Percentiles rank a stretch among this genome's conserved stretches.
phyloP scores from a whole-genome alignment of 2,113 vertebrate genomes.

The Leptodactylus fuscus region DNA sequence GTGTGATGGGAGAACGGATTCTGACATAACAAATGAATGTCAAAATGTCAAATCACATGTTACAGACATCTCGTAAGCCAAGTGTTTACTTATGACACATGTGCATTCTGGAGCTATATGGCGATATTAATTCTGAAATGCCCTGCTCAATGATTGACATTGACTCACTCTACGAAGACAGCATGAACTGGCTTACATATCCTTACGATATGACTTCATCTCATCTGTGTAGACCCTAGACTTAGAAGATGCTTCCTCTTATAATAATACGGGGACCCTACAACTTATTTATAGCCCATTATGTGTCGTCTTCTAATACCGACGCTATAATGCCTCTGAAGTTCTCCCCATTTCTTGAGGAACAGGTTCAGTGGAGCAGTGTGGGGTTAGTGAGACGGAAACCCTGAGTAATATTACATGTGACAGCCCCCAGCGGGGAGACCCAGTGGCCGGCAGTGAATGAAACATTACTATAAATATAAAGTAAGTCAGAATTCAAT shows the following conservation, averaged over 20 bases:
- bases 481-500: constrained; percentile 35
- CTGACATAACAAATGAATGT: constrained; percentile 23
- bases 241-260: not conserved
- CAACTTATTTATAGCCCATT: not conserved
- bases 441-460: constrained; percentile 47
- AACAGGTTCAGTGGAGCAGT: constrained; percentile 44
- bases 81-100: not conserved
- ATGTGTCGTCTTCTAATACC: not conserved
- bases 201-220: no score
- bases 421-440: constrained; percentile 48
- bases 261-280: not conserved
- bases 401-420: constrained; percentile 54
- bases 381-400: constrained; percentile 41
- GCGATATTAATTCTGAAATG: not conserved
- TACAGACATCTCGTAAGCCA: not conserved
- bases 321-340: not conserved
- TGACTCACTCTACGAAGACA: not conserved
- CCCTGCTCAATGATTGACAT: constrained; percentile 19
- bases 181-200: not conserved
- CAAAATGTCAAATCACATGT: not conserved
- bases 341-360: not conserved
- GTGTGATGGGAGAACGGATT: not conserved
- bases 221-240: not conserved
- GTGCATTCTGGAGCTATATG: not conserved
- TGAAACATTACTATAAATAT: constrained; percentile 42